These are phyloP conservation scores for Acanthurus leucopareius DNA, from an alignment of 2,797 vertebrate species.

Conservation along the genomic window DNA sequence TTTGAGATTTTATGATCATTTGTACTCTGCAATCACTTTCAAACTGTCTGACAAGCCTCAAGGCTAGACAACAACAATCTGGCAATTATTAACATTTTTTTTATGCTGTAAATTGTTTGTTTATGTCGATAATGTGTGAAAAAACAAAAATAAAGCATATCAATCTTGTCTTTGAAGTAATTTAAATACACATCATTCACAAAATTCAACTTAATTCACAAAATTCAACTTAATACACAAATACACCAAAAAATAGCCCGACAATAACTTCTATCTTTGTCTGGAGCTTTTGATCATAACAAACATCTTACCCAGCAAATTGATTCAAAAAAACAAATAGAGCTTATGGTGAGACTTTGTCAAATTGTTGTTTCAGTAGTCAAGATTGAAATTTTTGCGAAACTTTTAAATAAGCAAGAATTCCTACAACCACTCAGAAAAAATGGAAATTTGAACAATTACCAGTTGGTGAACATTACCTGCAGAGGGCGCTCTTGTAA, in stretches of 20 bases:
- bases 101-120: not conserved
- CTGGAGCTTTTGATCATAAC: not conserved
- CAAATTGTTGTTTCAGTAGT: not conserved
- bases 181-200: not conserved
- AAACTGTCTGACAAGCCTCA: not conserved
- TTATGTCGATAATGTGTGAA: not conserved
- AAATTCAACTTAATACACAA: not conserved
- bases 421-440: not conserved
- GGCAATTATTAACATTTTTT: not conserved
- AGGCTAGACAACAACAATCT: not conserved
- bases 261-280: not conserved
- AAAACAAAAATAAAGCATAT: not conserved
- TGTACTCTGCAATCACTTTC: not conserved
- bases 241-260: not conserved
- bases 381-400: not conserved
- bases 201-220: not conserved
- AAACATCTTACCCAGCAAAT: not conserved
- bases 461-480: not conserved
- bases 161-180: not conserved
- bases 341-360: not conserved
- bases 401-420: not conserved
- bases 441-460: not conserved
- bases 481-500: not conserved
- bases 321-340: not conserved
- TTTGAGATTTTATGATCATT: not conserved